Conservation (phyloP, 1,140 invertebrate species). For the Eumeta japonica region DNA sequence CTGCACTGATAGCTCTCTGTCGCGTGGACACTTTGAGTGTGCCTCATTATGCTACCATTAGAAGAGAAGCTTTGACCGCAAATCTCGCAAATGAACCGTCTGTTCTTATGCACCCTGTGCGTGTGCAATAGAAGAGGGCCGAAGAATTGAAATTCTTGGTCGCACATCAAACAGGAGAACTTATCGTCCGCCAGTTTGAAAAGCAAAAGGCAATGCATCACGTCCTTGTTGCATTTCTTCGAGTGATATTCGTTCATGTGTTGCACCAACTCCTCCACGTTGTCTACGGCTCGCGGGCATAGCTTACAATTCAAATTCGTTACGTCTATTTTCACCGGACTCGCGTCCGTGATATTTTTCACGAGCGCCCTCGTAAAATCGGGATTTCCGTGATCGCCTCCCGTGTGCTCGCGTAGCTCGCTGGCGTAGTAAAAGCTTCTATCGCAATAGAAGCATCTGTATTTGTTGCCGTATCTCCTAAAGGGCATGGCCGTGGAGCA, state of each 20-base stretch:
- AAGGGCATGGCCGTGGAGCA: conserved; percentile 42
- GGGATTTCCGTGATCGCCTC: conserved; percentile 29
- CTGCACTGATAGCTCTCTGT: conserved; percentile 4
- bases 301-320: conserved; percentile 20
- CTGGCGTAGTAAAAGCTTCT: conserved; percentile 37
- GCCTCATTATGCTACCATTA: not conserved
- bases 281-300: conserved; percentile 11
- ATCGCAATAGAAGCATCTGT: conserved; percentile 40
- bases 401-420: conserved; percentile 32
- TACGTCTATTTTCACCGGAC: too few species aligned
- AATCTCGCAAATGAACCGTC: conserved; percentile 3
- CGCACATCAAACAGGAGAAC: conserved; percentile 8
- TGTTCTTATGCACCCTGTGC: not conserved
- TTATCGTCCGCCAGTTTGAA: conserved; percentile 6
- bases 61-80: conserved; percentile 2
- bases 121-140: conserved; percentile 1
- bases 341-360: too few species aligned
- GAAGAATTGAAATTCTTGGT: conserved; percentile 7
- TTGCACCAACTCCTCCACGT: conserved; percentile 19
- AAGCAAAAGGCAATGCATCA: not conserved
- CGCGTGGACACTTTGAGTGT: conserved; percentile 21
- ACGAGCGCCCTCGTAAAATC: too few species aligned
- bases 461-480: conserved; percentile 34
- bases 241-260: conserved; percentile 15
- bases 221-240: not conserved